Evolutionary conservation across 2,113 vertebrate genomes (phyloP), one percentile per base, ranked within the genome.

Genomic region (Fregata magnificens): DNA sequence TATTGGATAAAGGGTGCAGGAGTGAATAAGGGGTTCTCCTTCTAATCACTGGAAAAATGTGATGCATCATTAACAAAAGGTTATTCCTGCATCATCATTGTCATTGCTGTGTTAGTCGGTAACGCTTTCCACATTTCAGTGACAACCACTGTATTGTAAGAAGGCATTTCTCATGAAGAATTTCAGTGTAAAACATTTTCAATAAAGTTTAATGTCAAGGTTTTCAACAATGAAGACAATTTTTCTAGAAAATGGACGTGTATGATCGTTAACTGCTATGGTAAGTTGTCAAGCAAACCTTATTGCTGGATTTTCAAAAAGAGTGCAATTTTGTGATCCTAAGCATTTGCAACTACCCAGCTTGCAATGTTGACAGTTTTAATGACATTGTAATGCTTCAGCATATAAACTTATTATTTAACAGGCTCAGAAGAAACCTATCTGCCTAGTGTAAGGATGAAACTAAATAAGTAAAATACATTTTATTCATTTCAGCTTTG

Each of bases 391-490:
- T 16, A 55, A 9, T 79, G 15, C 25, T 58, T 38, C 34, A 58
- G 34, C 25, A 9, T 44, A 29, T 49, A 45, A 79, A 16, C 5
- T 20, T 47, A 13, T 4, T 62, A 36, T 49, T 74, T 47, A 59
- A 22, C 24, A 50, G 29, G 34, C 34, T 67, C 67, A 53, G 32
- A 67, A 58, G 21, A 61, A 94, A 61, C 7, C 24, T 42, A 5
- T 69, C 40, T 59, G 45, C 47, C 56, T 45, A 16, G 13, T 16
- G 11, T 38, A 38, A 58, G 22, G 26, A 7, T 42, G n/a, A 25
- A 74, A 74, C 24, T 67, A 45, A 82, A 67, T 13, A 7, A 3
- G 17, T 78, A 0, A 0, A 70, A 66, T 69, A 20, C 0, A 2
- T 67, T 38, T 81, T 36, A 42, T 5, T 65, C 7, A 52, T 66